Percentiles rank a stretch among this genome's conserved stretches.
Conservation (phyloP, 2,113 vertebrate genomes). For the Prolemur simus region DNA sequence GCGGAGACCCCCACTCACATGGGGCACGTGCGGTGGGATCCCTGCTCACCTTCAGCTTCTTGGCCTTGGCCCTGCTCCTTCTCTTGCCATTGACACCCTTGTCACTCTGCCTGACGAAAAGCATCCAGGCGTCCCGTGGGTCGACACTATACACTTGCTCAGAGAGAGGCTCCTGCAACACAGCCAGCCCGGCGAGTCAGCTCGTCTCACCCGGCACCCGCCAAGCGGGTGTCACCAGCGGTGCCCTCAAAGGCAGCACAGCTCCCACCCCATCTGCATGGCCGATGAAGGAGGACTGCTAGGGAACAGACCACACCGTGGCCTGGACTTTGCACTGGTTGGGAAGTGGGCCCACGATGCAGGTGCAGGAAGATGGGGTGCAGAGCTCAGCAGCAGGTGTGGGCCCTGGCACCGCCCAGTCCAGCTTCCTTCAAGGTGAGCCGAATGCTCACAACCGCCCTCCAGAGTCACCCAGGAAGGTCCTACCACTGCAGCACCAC, state of each 20-base stretch:
- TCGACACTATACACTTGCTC: neutral
- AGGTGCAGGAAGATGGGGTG: neutral
- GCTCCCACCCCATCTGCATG: too few species aligned
- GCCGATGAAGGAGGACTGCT: accelerated
- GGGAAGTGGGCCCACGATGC: neutral
- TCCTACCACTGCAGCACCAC: accelerated
- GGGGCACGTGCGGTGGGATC: too few species aligned
- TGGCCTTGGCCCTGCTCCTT: slow-evolving; percentile 32
- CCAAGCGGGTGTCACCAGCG: neutral
- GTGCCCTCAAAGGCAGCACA: neutral
- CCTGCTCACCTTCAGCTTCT: slow-evolving; percentile 62
- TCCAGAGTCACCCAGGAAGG: neutral
- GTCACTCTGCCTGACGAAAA: slow-evolving; percentile 77
- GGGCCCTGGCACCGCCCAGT: too few species aligned
- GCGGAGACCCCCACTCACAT: neutral
- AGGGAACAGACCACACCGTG: neutral
- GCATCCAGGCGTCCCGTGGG: slow-evolving; percentile 77
- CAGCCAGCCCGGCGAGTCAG: accelerated
- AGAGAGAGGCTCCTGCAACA: slow-evolving; percentile 16
- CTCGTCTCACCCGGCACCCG: accelerated
- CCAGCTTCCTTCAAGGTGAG: neutral
- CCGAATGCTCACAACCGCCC: neutral
- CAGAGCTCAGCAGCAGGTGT: accelerated
- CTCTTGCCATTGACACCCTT: slow-evolving; percentile 64
- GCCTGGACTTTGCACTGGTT: neutral